These are phyloP conservation scores for Antrozous pallidus DNA, from an alignment of 2,797 vertebrate genomes.

Conservation along the genomic window DNA sequence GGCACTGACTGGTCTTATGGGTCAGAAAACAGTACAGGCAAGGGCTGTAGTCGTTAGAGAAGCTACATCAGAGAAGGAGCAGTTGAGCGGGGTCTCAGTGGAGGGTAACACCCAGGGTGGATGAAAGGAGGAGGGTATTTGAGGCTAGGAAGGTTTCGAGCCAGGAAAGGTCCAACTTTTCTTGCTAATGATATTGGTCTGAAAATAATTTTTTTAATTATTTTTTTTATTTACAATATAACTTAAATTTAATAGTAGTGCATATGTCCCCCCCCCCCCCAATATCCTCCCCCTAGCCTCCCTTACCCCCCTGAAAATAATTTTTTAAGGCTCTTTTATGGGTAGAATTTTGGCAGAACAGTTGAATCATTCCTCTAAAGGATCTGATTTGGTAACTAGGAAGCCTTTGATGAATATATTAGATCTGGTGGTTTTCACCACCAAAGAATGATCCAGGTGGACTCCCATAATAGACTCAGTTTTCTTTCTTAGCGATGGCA, in stretches of 20 bases:
- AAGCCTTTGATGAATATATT: neutral
- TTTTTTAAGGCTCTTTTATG: neutral
- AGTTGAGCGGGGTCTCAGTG: neutral
- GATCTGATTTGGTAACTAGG: neutral
- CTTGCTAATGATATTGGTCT: neutral
- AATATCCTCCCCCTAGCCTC: no score
- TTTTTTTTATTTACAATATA: no score
- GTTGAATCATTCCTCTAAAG: neutral
- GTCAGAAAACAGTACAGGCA: neutral
- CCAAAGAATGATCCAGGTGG: neutral
- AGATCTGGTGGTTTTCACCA: neutral
- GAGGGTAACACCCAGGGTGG: neutral
- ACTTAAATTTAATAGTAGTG: no score
- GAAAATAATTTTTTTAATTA: constrained; percentile 18
- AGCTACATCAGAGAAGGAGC: neutral
- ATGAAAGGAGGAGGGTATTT: neutral
- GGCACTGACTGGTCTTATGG: neutral
- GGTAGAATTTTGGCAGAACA: constrained; percentile 2
- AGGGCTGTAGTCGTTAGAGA: neutral
- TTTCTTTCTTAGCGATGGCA: constrained; percentile 8
- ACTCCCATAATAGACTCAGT: neutral
- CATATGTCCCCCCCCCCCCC: no score
- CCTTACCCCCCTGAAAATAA: constrained; percentile 14
- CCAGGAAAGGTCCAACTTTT: neutral
- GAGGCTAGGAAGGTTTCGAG: neutral